Base-by-base conservation (phyloP, 23 tunicate species). In the Trididemnum clinides region DNA sequence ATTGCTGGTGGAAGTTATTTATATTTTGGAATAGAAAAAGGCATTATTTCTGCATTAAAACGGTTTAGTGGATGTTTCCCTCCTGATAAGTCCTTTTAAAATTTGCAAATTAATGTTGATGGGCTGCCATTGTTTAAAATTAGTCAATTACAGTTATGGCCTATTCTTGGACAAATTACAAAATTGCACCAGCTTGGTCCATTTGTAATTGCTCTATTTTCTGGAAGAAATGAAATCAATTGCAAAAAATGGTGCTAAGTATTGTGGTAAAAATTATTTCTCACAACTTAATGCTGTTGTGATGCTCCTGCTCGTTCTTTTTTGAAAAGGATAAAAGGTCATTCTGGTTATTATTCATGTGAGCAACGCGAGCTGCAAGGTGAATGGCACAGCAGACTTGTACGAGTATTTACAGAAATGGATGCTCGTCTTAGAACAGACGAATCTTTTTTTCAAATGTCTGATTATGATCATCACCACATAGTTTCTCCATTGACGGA, bases 271-370 rank as follows among this genome's bases (percentile, higher is more conserved):
- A 22, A 1, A 0, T 12, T 51, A 38, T n/a, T 2, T 0, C 27
- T 29, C 78, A 2, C 64, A 77, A 77, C 22, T 86, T 7, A 35
- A 77, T 39, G 57, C 54, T 32, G 4, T 86, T 86, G 90, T 78
- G 90, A 85, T 74, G 82, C 88, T 34, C 88, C 88, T 1, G 88
- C 88, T 36, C 88, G 88, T 58, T 58, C 88, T 29, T 71, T 85
- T 58, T 38, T 85, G 29, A 85, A 85, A 73, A 39, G 50, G 20
- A 85, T 57, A 73, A 85, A 73, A 37, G 80, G 57, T 20, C 80
- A 78, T 78, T 64, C 90, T 0, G 90, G 90, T 15, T 86, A 86
- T 70, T 34, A 77, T 33, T 82, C 84, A 3, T 77, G 90, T 64
- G 90, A 86, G 27, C 58, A 63, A 32, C 78, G 90, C 78, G 64